These are phyloP conservation scores for Octodonta nipae DNA, from an alignment of 2,888 invertebrate species.

Conservation along the genomic window DNA sequence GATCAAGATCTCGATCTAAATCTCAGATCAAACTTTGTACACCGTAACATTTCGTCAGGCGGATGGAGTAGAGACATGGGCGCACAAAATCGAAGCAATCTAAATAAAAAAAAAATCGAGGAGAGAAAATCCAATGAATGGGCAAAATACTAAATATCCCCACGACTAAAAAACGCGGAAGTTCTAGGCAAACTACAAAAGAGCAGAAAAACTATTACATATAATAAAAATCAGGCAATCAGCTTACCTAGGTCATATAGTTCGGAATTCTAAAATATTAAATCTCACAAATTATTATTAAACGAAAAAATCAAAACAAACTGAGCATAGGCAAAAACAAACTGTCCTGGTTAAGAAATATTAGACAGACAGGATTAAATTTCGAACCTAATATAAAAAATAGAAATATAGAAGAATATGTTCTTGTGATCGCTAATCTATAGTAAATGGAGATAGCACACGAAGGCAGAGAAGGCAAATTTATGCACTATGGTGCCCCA, in stretches of 20 bases:
- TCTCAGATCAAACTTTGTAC: too few species aligned
- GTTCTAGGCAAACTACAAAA: neutral
- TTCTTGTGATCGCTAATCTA: neutral
- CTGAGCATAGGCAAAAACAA: conserved; percentile 1
- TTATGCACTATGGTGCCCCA: too few species aligned
- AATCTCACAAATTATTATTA: conserved; percentile 1
- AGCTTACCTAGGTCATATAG: conserved; percentile 1
- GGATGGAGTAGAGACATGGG: too few species aligned
- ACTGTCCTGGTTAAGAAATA: conserved; percentile 1
- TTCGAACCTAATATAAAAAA: neutral
- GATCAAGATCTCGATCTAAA: too few species aligned
- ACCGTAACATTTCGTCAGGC: too few species aligned
- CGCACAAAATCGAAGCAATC: too few species aligned
- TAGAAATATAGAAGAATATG: neutral
- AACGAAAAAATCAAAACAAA: conserved; percentile 1
- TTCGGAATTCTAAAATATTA: neutral
- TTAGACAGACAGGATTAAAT: conserved; percentile 1
- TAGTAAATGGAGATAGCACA: neutral
- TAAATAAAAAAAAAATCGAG: too few species aligned
- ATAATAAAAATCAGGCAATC: neutral
- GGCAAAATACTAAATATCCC: too few species aligned
- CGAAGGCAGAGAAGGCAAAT: too few species aligned
- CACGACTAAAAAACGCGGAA: neutral
- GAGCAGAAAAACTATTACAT: neutral
- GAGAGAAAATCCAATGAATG: too few species aligned